Percentiles rank a stretch among this genome's conserved stretches.
These are phyloP conservation scores for Cherax destructor DNA, from an alignment of 1,140 invertebrate species.

Conservation along the genomic window DNA sequence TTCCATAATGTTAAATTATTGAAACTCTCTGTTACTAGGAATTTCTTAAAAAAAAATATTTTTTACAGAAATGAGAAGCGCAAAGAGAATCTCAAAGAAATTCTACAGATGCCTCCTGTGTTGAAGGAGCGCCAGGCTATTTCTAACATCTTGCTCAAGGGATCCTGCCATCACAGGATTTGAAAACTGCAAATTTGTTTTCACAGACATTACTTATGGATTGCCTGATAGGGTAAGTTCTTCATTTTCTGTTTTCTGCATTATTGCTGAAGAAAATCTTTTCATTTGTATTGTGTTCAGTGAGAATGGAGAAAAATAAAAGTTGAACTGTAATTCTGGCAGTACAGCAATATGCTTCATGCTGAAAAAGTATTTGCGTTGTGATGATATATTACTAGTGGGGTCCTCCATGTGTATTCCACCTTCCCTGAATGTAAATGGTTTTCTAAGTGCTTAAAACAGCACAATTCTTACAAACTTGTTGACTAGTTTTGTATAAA, in stretches of 20 bases:
- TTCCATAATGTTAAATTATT: not conserved
- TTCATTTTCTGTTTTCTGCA: not conserved
- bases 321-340: too few species aligned
- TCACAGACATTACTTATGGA: slow-evolving; percentile 57
- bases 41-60: not conserved
- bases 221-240: slow-evolving; percentile 51
- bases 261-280: not conserved
- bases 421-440: too few species aligned
- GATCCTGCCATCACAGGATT: slow-evolving; percentile 44
- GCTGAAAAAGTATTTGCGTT: too few species aligned
- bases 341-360: too few species aligned
- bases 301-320: too few species aligned
- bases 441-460: too few species aligned
- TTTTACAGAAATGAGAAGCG: slow-evolving; percentile 19
- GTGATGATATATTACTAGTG: too few species aligned
- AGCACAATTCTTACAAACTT: too few species aligned
- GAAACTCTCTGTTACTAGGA: not conserved
- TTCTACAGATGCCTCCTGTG: slow-evolving; percentile 57
- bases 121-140: slow-evolving; percentile 38
- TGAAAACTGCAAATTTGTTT: slow-evolving; percentile 28
- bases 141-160: slow-evolving; percentile 15
- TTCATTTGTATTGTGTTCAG: too few species aligned
- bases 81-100: not conserved
- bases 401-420: too few species aligned
- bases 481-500: too few species aligned